Evolutionary conservation across 2,113 vertebrate species (phyloP), one percentile per base, ranked within the genome.

Genomic region (Alligator sinensis): DNA sequence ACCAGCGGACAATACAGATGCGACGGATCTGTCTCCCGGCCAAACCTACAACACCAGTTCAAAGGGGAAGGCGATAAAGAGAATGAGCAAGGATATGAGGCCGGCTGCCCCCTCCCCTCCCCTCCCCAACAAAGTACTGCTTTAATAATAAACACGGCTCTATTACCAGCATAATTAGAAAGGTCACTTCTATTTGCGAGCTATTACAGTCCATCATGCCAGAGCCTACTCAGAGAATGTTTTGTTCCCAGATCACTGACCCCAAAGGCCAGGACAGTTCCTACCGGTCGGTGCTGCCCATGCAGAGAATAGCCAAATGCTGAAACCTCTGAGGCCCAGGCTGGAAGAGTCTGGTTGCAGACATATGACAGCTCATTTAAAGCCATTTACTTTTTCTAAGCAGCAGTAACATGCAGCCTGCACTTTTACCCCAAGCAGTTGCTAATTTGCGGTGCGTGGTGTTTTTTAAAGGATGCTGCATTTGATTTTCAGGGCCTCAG

Each of bases 111-210:
- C 24, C 30, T 76, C 28, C 24, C 24, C 30, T 76, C 28, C 24
- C 4, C 11, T 25, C n/a, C 1, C 57, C 77, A n/a, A 68, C 80
- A 6, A 0, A 80, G 77, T 72, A 62, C 47, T 62, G 77, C 82
- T 92, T 82, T 63, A 89, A 82, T 89, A 89, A 86, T 70, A 70
- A 89, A 81, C 82, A 63, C 25, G 58, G 82, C 63, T 81, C 80
- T 70, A 74, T 89, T 81, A 72, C 87, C 82, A 3, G 38, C 87
- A 47, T 86, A 89, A 64, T 92, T 82, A 74, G 87, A 82, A 85
- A 92, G 87, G 87, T 89, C 87, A 86, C 77, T 34, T 85, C 87
- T 78, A 75, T 74, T 80, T 75, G 81, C 30, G 86, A 78, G 82
- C 72, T 22, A 27, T 77, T 81, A 82, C 57, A 55, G 72, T 61